phyloP scores from a whole-genome alignment of 1,140 invertebrate genomes.

The Andrena cerasifolii region DNA sequence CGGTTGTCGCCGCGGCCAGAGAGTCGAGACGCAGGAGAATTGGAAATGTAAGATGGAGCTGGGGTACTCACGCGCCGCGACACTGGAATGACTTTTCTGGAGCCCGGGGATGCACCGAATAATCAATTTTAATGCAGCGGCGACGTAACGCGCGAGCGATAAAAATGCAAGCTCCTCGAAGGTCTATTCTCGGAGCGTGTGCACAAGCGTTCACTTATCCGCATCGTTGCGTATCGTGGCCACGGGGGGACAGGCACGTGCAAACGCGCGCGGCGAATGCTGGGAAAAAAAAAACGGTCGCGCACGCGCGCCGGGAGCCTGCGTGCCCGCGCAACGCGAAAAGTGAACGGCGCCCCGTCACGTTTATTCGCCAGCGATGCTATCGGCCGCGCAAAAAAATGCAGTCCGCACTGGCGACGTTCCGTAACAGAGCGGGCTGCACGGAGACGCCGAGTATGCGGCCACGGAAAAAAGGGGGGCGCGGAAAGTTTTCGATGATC shows the following conservation, averaged over 20 bases:
- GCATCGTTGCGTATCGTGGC: conserved; percentile 24
- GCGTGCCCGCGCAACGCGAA: background rate
- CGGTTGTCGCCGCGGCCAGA: too few relatives aligned
- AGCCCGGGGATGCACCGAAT: background rate
- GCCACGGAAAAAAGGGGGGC: too few relatives aligned
- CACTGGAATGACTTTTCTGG: conserved; percentile 6
- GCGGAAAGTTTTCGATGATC: conserved; percentile 18
- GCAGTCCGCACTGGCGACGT: too few relatives aligned
- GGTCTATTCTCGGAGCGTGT: conserved; percentile 7
- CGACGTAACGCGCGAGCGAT: conserved; percentile 13
- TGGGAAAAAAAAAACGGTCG: background rate
- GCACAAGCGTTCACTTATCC: conserved; percentile 19
- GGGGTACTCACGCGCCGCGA: background rate
- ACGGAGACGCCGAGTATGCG: too few relatives aligned
- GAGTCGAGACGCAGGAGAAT: conserved; percentile 6
- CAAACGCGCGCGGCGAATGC: background rate
- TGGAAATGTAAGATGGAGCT: background rate
- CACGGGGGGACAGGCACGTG: conserved; percentile 24
- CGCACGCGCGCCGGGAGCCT: background rate
- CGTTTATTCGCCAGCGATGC: too few relatives aligned
- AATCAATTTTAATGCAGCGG: conserved; percentile 21
- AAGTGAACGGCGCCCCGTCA: conserved; percentile 14
- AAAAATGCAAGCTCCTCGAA: conserved; percentile 28
- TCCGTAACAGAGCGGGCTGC: too few relatives aligned
- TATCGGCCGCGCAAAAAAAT: too few relatives aligned